Base-by-base conservation (phyloP, 2,113 vertebrate genomes). In the Tachysurus vachellii region DNA sequence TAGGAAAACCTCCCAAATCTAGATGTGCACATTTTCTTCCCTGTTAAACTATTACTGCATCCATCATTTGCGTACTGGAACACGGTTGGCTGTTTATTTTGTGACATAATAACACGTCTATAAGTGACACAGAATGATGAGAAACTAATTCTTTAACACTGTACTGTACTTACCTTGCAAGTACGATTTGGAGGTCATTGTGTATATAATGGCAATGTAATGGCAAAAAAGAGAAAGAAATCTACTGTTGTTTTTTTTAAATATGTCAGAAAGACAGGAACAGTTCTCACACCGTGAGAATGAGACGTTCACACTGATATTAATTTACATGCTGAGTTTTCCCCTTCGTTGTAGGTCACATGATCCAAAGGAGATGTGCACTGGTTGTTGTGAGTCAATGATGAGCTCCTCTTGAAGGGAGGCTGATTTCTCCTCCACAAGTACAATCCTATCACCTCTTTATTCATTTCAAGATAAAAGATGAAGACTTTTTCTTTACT, bases 321-420 rank as follows among this genome's bases (percentile, higher is more conserved):
- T 68, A 31, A n/a, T 31, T 66, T 44, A 75, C 81, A 17, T 66
- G 88, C 68, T 68, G 62, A 42, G 50, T 6, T 84, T 83, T 54
- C 42, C 19, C 66, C 79, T 75, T 47, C 73, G 50, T 76, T 13
- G 9, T 84, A 31, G 7, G 59, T 75, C 64, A 12, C 54, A 64
- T 23, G n/a, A 62, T 77, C 75, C 66, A 80, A 36, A 31, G 76
- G 66, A 85, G 64, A 59, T 66, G 57, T 82, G 64, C 19, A 17
- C 31, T 68, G 56, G 66, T 77, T 79, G 71, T 53, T 23, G 10
- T 66, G 36, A 80, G 75, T 62, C 56, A 47, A 50, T 47, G 13
- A 77, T 77, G 68, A 59, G 11, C 36, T 88, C 44, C 3, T 77
- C 50, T 73, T 73, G 16, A 4, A 21, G 13, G 36, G n/a, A 89